A percentile compares a stretch with the other conserved stretches of the same genome.
These are phyloP conservation scores for Delphinus delphis DNA, from an alignment of 2,113 vertebrate species.

Conservation along the genomic window DNA sequence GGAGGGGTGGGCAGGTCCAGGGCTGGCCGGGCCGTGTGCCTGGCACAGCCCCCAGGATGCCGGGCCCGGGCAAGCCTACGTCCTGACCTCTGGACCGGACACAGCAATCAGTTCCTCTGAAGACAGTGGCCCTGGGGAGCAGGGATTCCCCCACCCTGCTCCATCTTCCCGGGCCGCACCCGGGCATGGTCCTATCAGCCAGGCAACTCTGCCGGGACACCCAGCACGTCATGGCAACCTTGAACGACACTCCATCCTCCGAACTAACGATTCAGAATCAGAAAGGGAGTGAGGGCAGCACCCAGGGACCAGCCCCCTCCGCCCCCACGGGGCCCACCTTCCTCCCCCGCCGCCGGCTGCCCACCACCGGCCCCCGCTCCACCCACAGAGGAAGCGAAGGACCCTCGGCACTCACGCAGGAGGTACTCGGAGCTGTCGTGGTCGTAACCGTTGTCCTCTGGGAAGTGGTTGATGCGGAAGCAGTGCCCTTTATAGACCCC, in stretches of 20 bases:
- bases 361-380: background rate
- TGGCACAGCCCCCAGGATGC: background rate
- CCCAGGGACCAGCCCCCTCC: background rate
- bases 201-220: rapidly evolving
- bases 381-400: rapidly evolving
- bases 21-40: background rate
- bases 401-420: slow-evolving; percentile 90
- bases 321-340: rapidly evolving
- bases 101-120: background rate
- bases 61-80: rapidly evolving
- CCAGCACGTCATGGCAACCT: rapidly evolving
- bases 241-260: background rate
- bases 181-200: rapidly evolving
- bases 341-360: background rate
- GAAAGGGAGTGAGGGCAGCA: background rate
- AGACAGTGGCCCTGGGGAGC: background rate
- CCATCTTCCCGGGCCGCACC: background rate
- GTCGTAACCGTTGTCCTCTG: slow-evolving; percentile 97
- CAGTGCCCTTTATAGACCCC: slow-evolving; percentile 97
- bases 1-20: background rate
- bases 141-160: rapidly evolving
- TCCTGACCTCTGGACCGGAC: background rate
- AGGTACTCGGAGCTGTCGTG: slow-evolving; percentile 98
- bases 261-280: background rate
- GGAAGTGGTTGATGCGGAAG: slow-evolving; percentile 98